Base-by-base conservation (phyloP, 2,113 vertebrate genomes). In the Petroica traversi region DNA sequence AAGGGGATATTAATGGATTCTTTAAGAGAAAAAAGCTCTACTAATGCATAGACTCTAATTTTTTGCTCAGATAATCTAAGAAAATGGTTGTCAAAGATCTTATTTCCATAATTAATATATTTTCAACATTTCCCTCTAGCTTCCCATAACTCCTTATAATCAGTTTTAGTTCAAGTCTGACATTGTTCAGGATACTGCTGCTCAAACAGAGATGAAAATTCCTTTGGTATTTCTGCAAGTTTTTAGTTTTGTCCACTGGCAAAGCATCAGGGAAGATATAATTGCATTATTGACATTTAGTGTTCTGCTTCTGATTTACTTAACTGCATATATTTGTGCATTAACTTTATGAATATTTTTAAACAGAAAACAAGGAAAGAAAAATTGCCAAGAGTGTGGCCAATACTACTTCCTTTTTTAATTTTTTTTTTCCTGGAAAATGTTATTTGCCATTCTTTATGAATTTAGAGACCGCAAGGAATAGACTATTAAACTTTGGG, bases 1-100 rank as follows among this genome's bases (percentile, higher is more conserved):
- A 86, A 81, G 88, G 8, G 7, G 9, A 40, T 52, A 40, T 8
- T 4, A 75, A 68, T 8, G 0, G 0, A 4, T 72, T 31, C 6
- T 79, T 66, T 52, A 63, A 52, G 29, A 45, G 8, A 43, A 85
- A 85, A 71, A 73, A 49, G 14, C 3, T 90, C 57, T 84, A 8
- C 8, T n/a, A 66, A 79, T 31, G 12, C 43, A 28, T 9, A 63
- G 6, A 4, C 4, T 84, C 17, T 46, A 36, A 8, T 51, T 81
- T 62, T 1, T 76, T 36, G 40, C 8, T 40, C 19, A 63, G 43
- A 12, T 31, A 52, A 61, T 79, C 54, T 57, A 46, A 69, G 71
- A 34, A 85, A 94, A 66, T 41, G 3, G 1, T 2, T 25, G 8
- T 57, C 36, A 75, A 85, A 77, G 7, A 22, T 51, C 18, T 81